Percentiles rank a stretch among this genome's conserved stretches.
These are phyloP conservation scores for Argyresthia goedartella DNA, from an alignment of 2,888 invertebrate species.

Conservation along the genomic window DNA sequence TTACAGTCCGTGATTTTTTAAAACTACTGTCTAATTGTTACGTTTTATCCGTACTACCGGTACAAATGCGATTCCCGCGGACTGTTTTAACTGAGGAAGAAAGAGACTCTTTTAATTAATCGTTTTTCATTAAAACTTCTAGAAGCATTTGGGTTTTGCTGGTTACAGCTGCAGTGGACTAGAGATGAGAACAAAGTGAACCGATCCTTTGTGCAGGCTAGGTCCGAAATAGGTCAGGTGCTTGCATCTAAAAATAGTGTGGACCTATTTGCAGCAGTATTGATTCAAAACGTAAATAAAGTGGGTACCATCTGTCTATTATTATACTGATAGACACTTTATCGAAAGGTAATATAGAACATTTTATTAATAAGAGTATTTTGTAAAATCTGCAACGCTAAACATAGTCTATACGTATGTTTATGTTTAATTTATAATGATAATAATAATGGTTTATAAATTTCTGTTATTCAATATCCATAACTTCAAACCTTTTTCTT, in stretches of 20 bases:
- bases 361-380: neutral
- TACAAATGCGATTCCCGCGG: no score
- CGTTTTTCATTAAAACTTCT: neutral
- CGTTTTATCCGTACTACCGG: no score
- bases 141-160: neutral
- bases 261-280: slow-evolving; percentile 2
- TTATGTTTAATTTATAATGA: no score
- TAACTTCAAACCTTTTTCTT: no score
- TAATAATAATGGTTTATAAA: no score
- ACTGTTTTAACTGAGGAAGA: no score
- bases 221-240: slow-evolving; percentile 2
- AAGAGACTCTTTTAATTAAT: slow-evolving; percentile 1
- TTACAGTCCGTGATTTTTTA: no score
- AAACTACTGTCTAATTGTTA: no score
- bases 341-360: neutral
- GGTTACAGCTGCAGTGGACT: neutral
- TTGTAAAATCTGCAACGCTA: neutral
- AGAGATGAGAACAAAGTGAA: neutral
- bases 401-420: no score
- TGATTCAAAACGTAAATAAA: neutral
- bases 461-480: no score
- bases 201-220: neutral
- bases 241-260: slow-evolving; percentile 2
- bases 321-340: neutral
- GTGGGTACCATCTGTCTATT: neutral